These are phyloP conservation scores for Monopis laevigella DNA, from an alignment of 2,888 invertebrate genomes.

Conservation along the genomic window DNA sequence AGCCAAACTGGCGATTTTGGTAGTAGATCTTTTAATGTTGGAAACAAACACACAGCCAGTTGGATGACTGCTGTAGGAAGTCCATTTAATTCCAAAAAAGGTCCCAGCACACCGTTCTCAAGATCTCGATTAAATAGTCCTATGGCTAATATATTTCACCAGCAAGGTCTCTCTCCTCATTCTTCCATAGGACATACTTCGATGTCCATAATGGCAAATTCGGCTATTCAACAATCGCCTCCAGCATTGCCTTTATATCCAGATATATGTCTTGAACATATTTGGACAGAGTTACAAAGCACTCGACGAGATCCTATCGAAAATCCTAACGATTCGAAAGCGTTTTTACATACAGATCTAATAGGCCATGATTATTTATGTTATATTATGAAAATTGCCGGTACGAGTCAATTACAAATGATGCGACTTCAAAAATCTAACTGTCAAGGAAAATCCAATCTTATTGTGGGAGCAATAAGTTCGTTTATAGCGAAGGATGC, in stretches of 20 bases:
- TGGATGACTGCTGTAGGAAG: constrained; percentile 41
- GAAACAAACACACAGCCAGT: constrained; percentile 37
- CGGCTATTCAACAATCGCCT: constrained; percentile 44
- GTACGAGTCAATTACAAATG: constrained; percentile 69
- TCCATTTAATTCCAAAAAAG: constrained; percentile 45
- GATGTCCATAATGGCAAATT: constrained; percentile 53
- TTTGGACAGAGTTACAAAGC: constrained; percentile 82
- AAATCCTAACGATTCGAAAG: constrained; percentile 58
- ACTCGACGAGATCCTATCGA: constrained; percentile 46
- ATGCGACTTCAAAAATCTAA: constrained; percentile 74
- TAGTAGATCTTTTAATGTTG: constrained; percentile 48
- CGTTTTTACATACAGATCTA: constrained; percentile 86
- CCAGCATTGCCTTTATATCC: constrained; percentile 80
- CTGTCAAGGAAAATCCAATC: constrained; percentile 63
- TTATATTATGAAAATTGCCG: constrained; percentile 67
- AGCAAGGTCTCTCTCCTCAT: constrained; percentile 56
- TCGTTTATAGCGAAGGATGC: constrained; percentile 87
- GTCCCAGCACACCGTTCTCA: constrained; percentile 34
- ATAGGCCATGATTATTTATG: constrained; percentile 87
- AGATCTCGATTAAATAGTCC: constrained; percentile 52
- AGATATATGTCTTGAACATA: constrained; percentile 86
- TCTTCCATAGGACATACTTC: constrained; percentile 55
- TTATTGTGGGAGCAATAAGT: constrained; percentile 79
- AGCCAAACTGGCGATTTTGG: constrained; percentile 53
- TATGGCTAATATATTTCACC: constrained; percentile 53